Base-by-base conservation (phyloP, 2,888 invertebrate genomes). In the Drosophila heteroneura region DNA sequence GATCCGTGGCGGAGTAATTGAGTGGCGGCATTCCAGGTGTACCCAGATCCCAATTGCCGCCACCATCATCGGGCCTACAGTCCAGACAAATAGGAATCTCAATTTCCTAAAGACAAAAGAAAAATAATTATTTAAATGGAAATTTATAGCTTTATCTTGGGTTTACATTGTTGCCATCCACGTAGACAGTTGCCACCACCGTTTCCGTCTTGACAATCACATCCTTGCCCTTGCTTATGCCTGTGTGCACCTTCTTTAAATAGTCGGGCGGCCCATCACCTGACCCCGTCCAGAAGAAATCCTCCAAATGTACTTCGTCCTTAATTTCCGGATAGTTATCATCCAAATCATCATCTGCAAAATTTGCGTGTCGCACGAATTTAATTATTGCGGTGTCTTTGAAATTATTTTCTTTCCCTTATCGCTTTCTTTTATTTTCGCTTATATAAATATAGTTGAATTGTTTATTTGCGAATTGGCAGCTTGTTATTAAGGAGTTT, bases 201-300 rank as follows among this genome's bases (percentile, higher is more conserved):
- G 96, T 96, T 74, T 96, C 96, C 14, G 95, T 95, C 87, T 95
- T 95, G 57, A 95, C 95, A 49, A 96, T 94, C 12, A 96, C 94
- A 85, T 92, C 90, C 90, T 93, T 73, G 85, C 92, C 67, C 94
- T 95, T 53, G 94, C 94, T 85, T 94, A 95, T 82, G 94, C 94
- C 88, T 93, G 95, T 93, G 70, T 93, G 93, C 16, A 93, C 93
- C 66, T 93, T 92, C 78, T 92, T 92, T 10, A 93, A 78, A 68
- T 91, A 93, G 0, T 95, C 94, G 12, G 95, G 95, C 0, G 96
- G 96, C 0, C 97, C 97, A 91, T 97, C 97, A 0, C 97, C 97
- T 0, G 97, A 96, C 0, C 97, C 97, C 0, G 97, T 97, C 97
- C 97, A 97, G 93, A 98, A 96, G 93, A 97, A 98, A 92, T 97